Evolutionary conservation across 2,888 invertebrate species (phyloP), one percentile per base, ranked within the genome.

Genomic region (Trisateles emortualis): DNA sequence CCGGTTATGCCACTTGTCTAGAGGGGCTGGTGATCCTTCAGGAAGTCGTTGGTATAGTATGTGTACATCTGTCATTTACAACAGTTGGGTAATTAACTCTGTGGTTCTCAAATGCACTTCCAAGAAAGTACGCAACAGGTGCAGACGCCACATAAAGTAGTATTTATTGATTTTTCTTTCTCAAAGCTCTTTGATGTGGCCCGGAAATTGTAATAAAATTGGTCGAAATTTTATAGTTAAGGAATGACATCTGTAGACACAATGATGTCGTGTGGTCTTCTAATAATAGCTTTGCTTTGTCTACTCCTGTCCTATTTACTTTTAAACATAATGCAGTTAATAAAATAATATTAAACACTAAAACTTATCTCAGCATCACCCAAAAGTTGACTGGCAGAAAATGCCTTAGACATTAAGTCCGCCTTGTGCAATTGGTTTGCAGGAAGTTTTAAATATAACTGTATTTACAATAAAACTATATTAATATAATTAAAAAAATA

Each of bases 71-170:
- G 22, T 22, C 22, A 22, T 3, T 22, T n/a, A n/a, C n/a, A n/a
- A 22, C 22, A 22, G 22, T 22, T 22, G 22, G 22, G 22, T 35
- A 4, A 35, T 35, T 13, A n/a, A 30, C 6, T 13, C 14, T 10
- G 8, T 35, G 9, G 30, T 35, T 52, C 59, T 41, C 17, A 61
- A 42, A 64, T 32, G 26, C 14, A 59, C 39, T 84, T 85, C 86
- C 51, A 26, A 68, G 84, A 87, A 86, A 63, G 63, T 50, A 38
- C 33, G 22, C 29, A 75, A 68, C 87, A 86, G 87, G 85, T 87
- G 87, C 76, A 67, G 43, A 52, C 53, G 62, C 70, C 66, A 55
- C 62, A 55, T 50, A 52, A 66, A 54, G 53, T 56, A 64, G 70
- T 75, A 71, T 78, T 75, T 77, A 72, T 76, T 72, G 72, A 60